Conservation (phyloP, 1,140 invertebrate genomes). For the Laodelphax striatellus region DNA sequence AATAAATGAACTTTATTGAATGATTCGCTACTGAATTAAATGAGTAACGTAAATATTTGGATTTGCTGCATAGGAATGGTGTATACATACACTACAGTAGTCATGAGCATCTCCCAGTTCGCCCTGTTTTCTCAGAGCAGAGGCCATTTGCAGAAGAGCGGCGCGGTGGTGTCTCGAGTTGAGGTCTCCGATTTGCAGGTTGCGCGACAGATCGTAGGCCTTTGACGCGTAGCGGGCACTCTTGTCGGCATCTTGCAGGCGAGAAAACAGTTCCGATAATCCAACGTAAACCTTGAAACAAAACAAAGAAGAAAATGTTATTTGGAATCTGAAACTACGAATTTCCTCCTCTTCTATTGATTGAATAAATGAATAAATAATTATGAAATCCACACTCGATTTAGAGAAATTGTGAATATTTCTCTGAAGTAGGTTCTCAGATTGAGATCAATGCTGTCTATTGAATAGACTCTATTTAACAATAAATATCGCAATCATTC, state of each 20-base stretch:
- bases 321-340: background rate
- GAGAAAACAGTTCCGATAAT: conserved; percentile 69
- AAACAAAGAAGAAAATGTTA: background rate
- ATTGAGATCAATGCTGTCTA: no score
- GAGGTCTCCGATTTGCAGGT: conserved; percentile 60
- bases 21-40: no score
- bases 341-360: no score
- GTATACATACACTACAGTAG: conserved; percentile 70
- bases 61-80: no score
- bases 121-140: conserved; percentile 68
- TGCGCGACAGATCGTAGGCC: conserved; percentile 71
- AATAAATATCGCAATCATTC: no score
- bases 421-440: no score
- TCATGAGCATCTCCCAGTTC: conserved; percentile 75
- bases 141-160: conserved; percentile 68
- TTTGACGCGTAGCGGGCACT: conserved; percentile 67
- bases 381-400: no score
- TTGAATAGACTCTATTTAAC: no score
- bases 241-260: conserved; percentile 69
- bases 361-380: no score
- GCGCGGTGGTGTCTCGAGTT: conserved; percentile 68
- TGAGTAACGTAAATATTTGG: no score
- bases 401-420: no score
- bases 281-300: conserved; percentile 65
- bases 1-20: no score